A percentile compares a stretch with the other conserved stretches of the same genome.
These are phyloP conservation scores for Microctenopoma steveboyesi DNA, from an alignment of 2,797 vertebrate genomes.

Conservation along the genomic window DNA sequence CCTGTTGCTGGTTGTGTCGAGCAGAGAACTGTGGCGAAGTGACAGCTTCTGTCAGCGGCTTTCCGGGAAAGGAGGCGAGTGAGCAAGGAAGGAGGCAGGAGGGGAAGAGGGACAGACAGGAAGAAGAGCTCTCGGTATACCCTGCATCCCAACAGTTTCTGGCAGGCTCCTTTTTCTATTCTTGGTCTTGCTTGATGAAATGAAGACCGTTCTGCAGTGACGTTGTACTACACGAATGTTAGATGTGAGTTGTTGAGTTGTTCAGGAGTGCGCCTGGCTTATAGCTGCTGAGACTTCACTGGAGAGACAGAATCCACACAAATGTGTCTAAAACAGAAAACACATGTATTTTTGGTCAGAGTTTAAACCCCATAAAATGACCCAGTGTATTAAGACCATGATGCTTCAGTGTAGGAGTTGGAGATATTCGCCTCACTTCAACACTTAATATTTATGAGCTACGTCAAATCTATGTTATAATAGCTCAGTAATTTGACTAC, in stretches of 20 bases:
- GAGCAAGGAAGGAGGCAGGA: conserved; percentile 26
- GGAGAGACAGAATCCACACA: neutral
- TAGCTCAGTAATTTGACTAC: neutral
- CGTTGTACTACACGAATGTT: neutral
- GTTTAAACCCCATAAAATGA: neutral
- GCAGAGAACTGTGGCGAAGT: conserved; percentile 42
- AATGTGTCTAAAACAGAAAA: neutral
- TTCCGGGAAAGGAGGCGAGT: conserved; percentile 40
- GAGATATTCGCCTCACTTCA: neutral
- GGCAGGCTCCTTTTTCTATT: conserved; percentile 40
- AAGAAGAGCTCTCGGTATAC: conserved; percentile 32
- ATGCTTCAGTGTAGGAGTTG: neutral
- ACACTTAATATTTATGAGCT: no score
- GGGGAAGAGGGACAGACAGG: conserved; percentile 27
- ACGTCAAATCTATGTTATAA: neutral
- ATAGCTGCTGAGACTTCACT: neutral
- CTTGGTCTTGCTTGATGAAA: conserved; percentile 23
- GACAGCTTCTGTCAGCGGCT: conserved; percentile 62
- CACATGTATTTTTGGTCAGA: neutral
- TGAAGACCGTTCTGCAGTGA: conserved; percentile 1
- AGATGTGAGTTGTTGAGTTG: neutral
- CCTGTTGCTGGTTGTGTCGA: conserved; percentile 50
- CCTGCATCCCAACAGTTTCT: conserved; percentile 27
- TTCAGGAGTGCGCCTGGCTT: neutral
- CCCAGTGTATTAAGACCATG: neutral